Evolutionary conservation across 2,888 invertebrate genomes (phyloP).

Genomic region (Napeogenes sylphis): DNA sequence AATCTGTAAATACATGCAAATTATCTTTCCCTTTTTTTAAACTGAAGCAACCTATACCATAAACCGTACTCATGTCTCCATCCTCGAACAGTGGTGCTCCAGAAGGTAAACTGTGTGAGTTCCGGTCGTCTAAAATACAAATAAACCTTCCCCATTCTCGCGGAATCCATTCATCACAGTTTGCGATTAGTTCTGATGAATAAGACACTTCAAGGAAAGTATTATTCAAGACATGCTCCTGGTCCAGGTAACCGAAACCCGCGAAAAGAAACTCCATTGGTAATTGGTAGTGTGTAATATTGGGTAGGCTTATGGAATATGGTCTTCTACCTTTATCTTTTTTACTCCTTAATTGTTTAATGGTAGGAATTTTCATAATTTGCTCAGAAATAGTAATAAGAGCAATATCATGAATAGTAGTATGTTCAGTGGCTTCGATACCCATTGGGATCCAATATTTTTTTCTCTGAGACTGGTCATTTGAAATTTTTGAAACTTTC

Average conservation of each 20-base stretch:
- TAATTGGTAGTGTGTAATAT: neutral
- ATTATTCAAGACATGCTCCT: constrained; percentile 18
- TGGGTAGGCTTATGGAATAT: neutral
- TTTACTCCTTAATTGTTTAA: too few species aligned
- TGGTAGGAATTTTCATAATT: too few species aligned
- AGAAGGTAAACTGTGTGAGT: constrained; percentile 17
- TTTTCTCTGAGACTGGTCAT: constrained; percentile 18
- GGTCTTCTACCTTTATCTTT: neutral
- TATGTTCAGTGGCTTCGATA: constrained; percentile 17
- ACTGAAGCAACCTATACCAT: constrained; percentile 26
- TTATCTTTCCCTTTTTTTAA: constrained; percentile 25
- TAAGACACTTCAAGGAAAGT: constrained; percentile 18
- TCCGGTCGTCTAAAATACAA: constrained; percentile 24
- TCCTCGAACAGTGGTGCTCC: constrained; percentile 26
- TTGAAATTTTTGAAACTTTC: constrained; percentile 8
- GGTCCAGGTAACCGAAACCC: constrained; percentile 25
- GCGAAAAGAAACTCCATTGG: constrained; percentile 21
- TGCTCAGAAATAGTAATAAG: constrained; percentile 14
- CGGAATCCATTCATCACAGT: constrained; percentile 31
- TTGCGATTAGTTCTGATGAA: constrained; percentile 11
- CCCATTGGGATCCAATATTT: constrained; percentile 23
- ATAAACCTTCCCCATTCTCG: constrained; percentile 30
- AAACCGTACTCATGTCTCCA: constrained; percentile 7
- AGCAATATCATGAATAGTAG: constrained; percentile 23
- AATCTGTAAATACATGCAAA: constrained; percentile 29